These are phyloP conservation scores for Pyrrhia umbra DNA, from an alignment of 2,888 invertebrate species.

Conservation along the genomic window DNA sequence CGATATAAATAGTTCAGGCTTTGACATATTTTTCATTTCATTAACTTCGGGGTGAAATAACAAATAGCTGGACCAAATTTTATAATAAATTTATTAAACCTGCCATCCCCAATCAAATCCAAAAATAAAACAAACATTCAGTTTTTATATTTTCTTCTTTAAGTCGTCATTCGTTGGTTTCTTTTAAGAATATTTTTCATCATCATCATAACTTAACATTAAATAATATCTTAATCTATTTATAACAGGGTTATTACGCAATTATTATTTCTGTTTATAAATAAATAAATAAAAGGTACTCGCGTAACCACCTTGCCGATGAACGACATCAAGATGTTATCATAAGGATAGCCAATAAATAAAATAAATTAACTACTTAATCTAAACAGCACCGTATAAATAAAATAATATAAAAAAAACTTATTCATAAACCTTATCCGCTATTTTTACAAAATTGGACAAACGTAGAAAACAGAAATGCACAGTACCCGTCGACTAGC, in stretches of 20 bases:
- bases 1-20: not conserved
- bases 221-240: slow-evolving; percentile 49
- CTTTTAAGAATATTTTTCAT: slow-evolving; percentile 62
- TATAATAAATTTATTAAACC: slow-evolving; percentile 63
- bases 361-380: slow-evolving; percentile 71
- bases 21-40: not conserved
- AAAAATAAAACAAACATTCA: slow-evolving; percentile 60
- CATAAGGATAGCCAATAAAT: slow-evolving; percentile 65
- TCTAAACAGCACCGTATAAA: slow-evolving; percentile 80
- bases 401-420: slow-evolving; percentile 66
- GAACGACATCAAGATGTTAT: slow-evolving; percentile 68
- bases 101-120: slow-evolving; percentile 28
- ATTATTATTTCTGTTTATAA: slow-evolving; percentile 68
- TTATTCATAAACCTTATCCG: slow-evolving; percentile 66
- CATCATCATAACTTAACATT: slow-evolving; percentile 58
- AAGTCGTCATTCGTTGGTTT: slow-evolving; percentile 50
- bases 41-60: slow-evolving; percentile 38
- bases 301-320: slow-evolving; percentile 86
- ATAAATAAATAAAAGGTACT: slow-evolving; percentile 85
- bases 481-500: slow-evolving; percentile 90
- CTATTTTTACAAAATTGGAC: slow-evolving; percentile 88
- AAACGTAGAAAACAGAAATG: slow-evolving; percentile 81
- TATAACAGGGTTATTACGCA: slow-evolving; percentile 61
- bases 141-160: slow-evolving; percentile 60
- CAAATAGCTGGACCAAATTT: slow-evolving; percentile 56